Conservation (phyloP, 2,888 invertebrate species). For the Drosophila phalerata region DNA sequence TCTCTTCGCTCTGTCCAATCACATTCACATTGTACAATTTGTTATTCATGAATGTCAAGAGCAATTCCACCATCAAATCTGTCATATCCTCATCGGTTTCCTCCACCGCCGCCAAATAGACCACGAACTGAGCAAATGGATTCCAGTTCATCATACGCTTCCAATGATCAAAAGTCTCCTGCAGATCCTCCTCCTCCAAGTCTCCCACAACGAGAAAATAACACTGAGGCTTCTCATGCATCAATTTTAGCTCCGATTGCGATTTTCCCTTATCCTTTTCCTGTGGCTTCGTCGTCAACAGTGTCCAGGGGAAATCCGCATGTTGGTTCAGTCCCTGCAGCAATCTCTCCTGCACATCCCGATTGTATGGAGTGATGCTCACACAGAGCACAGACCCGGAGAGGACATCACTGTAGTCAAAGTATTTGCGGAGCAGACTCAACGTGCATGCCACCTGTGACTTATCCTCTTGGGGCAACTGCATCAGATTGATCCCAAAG, state of each 20-base stretch:
- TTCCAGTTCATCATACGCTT: constrained; percentile 83
- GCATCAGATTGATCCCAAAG: constrained; percentile 71
- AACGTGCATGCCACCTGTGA: constrained; percentile 65
- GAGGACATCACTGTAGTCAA: constrained; percentile 71
- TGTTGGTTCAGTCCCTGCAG: constrained; percentile 62
- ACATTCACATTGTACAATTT: constrained; percentile 84
- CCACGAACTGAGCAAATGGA: constrained; percentile 84
- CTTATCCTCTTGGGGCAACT: constrained; percentile 53
- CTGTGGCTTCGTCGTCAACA: constrained; percentile 60
- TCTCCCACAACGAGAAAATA: constrained; percentile 82
- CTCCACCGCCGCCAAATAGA: constrained; percentile 74
- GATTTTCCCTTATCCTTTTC: not conserved
- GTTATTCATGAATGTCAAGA: constrained; percentile 78
- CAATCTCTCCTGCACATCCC: constrained; percentile 65
- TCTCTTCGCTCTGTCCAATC: constrained; percentile 78
- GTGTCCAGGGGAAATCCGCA: constrained; percentile 62
- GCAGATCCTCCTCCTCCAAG: constrained; percentile 80
- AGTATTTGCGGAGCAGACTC: constrained; percentile 78
- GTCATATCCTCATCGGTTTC: constrained; percentile 82
- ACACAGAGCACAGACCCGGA: constrained; percentile 79
- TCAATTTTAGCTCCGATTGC: not conserved
- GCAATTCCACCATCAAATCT: constrained; percentile 77
- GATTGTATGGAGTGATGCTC: constrained; percentile 53
- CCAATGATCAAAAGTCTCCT: constrained; percentile 79
- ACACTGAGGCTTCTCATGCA: constrained; percentile 83